Evolutionary conservation across 2,113 vertebrate genomes (phyloP).

Genomic region (Cryptomyrus ogoouensis): DNA sequence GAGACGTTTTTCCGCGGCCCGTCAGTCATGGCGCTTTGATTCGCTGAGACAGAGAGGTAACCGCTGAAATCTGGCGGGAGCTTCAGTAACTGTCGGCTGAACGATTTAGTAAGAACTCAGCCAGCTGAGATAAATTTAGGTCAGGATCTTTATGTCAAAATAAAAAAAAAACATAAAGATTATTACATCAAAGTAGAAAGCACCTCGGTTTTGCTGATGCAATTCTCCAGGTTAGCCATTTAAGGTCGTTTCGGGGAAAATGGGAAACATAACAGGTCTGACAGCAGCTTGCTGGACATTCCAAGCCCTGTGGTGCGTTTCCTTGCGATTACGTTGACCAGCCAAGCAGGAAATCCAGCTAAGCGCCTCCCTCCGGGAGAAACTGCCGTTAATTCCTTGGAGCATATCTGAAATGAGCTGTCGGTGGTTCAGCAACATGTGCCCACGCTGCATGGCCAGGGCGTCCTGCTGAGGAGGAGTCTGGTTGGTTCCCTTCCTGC

Average conservation of each 20-base stretch:
- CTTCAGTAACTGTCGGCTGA: not conserved
- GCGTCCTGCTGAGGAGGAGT: not conserved
- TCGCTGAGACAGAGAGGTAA: not conserved
- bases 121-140: not conserved
- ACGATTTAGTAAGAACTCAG: not conserved
- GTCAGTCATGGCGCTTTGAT: not conserved
- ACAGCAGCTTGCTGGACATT: not conserved
- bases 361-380: not conserved
- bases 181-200: not conserved
- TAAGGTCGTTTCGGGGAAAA: not conserved
- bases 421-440: not conserved
- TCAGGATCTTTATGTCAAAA: not conserved
- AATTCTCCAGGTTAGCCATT: not conserved
- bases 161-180: too few species aligned
- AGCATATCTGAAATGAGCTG: not conserved
- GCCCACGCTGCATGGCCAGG: not conserved
- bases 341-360: not conserved
- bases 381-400: not conserved
- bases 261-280: not conserved
- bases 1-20: not conserved
- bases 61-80: not conserved
- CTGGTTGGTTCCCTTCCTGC: not conserved
- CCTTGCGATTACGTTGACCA: not conserved
- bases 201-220: not conserved
- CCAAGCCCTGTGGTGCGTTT: not conserved